Evolutionary conservation across 2,797 vertebrate genomes (phyloP).

Genomic region (Esox lucius): DNA sequence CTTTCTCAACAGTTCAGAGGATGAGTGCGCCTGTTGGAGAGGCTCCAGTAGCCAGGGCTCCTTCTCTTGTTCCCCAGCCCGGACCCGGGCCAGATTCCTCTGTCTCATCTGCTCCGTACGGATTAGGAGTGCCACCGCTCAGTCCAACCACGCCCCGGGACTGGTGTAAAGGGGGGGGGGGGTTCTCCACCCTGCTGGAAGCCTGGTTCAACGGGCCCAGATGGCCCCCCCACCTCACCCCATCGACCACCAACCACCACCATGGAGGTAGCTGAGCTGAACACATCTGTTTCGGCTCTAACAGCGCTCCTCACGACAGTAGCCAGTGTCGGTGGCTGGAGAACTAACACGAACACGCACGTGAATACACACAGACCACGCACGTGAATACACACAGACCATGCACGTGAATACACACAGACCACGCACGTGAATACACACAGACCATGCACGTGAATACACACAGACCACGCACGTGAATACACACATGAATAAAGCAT

Average conservation of each 20-base stretch:
- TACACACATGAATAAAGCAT: conserved; percentile 10
- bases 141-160: conserved; percentile 47
- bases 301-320: conserved; percentile 14
- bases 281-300: conserved; percentile 41
- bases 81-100: conserved; percentile 42
- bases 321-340: conserved; percentile 45
- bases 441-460: too few relatives aligned
- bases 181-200: conserved; percentile 26
- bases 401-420: too few relatives aligned
- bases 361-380: conserved; percentile 43
- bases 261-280: not conserved
- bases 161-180: conserved; percentile 34
- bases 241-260: conserved; percentile 12
- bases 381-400: conserved; percentile 12
- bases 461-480: not conserved
- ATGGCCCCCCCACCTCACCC: conserved; percentile 43
- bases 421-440: too few relatives aligned
- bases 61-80: conserved; percentile 22
- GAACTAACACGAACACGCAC: conserved; percentile 27
- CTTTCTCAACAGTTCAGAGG: conserved; percentile 74
- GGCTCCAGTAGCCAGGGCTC: conserved; percentile 52
- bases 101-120: conserved; percentile 48
- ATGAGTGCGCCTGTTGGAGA: conserved; percentile 72
- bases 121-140: conserved; percentile 40
- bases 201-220: conserved; percentile 42